phyloP scores from a whole-genome alignment of 2,113 vertebrate species.

The Mugil cephalus region DNA sequence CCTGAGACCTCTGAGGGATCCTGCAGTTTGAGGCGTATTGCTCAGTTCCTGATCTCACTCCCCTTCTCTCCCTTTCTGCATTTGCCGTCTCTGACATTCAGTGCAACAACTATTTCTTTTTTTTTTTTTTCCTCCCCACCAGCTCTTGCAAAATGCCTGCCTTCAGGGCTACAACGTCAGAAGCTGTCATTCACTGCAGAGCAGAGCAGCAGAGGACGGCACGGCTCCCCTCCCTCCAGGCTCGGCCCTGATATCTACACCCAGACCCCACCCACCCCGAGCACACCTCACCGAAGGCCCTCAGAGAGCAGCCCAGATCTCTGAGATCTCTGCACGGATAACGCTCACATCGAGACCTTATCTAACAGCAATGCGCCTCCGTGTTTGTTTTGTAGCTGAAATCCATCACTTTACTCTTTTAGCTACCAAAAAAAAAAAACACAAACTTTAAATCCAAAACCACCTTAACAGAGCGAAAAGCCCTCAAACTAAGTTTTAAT shows the following conservation, averaged over 20 bases:
- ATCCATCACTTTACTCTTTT: too few species aligned
- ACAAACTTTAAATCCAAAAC: too few species aligned
- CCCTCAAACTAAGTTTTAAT: too few species aligned
- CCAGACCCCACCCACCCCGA: conserved; percentile 34
- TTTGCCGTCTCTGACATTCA: conserved; percentile 31
- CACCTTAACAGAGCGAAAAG: too few species aligned
- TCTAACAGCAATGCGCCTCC: too few species aligned
- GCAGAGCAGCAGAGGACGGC: conserved; percentile 19
- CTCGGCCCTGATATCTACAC: conserved; percentile 10
- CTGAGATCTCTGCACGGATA: too few species aligned
- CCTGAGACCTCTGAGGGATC: conserved; percentile 39
- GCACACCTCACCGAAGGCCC: conserved; percentile 33
- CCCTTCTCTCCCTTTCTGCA: conserved; percentile 20
- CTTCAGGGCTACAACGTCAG: conserved; percentile 62
- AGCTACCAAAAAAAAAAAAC: too few species aligned
- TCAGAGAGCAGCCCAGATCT: not conserved
- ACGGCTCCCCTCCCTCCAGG: conserved; percentile 1
- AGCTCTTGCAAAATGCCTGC: conserved; percentile 72
- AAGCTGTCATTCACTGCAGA: conserved; percentile 48
- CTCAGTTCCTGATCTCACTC: conserved; percentile 57
- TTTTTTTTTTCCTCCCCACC: conserved; percentile 25
- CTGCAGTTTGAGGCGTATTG: conserved; percentile 69
- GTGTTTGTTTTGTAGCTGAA: too few species aligned
- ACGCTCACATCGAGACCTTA: too few species aligned
- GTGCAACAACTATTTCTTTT: not conserved